phyloP scores from a whole-genome alignment of 2,797 vertebrate genomes.

The Megaceryle alcyon region DNA sequence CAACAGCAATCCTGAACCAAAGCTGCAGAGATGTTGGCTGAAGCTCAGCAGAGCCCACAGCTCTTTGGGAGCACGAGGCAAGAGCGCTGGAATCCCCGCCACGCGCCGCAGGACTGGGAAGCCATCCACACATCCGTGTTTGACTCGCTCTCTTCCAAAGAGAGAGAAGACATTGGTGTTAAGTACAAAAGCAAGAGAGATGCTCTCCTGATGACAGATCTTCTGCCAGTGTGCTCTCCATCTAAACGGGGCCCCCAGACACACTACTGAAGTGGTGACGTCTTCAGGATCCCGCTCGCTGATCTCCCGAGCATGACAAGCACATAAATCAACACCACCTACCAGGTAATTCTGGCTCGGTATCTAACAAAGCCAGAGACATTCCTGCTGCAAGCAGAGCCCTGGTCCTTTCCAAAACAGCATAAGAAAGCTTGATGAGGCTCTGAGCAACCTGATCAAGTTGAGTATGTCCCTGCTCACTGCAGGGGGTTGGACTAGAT shows the following conservation, averaged over 20 bases:
- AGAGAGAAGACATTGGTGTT: accelerated
- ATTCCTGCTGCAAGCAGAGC: background rate
- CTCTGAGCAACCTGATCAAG: no score
- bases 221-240: background rate
- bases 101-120: background rate
- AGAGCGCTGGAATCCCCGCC: background rate
- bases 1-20: background rate
- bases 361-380: background rate
- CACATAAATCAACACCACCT: accelerated
- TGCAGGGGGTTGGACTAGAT: no score
- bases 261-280: background rate
- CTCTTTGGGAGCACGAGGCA: background rate
- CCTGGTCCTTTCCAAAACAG: background rate
- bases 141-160: background rate
- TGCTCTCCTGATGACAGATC: background rate
- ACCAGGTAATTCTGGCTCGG: background rate
- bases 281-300: no score
- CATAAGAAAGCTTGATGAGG: no score
- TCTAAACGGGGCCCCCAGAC: background rate
- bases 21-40: background rate
- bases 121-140: accelerated
- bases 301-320: background rate
- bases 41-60: background rate
- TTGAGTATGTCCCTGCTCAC: no score
- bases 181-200: background rate